A percentile compares a stretch with the other conserved stretches of the same genome.
Conservation (phyloP, 2,888 invertebrate genomes). For the Caenorhabditis japonica region DNA sequence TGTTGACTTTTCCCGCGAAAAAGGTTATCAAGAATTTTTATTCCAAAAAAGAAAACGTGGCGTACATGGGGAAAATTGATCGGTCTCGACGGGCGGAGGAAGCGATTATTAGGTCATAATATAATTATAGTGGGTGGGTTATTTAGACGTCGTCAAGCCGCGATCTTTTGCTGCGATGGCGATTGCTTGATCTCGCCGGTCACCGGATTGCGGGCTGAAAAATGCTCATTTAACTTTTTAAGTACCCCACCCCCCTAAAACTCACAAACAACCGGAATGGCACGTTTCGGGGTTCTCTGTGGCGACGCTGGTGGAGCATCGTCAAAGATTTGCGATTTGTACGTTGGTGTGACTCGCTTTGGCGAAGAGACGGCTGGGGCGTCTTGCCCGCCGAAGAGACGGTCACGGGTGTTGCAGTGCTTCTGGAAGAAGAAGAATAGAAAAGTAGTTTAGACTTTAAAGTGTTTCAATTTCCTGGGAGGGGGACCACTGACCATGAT, state of each 20-base stretch:
- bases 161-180: constrained; percentile 62
- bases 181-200: constrained; percentile 75
- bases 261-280: constrained; percentile 71
- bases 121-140: too few relatives aligned
- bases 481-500: too few relatives aligned
- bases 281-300: constrained; percentile 72
- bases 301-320: constrained; percentile 67
- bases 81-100: background rate
- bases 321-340: constrained; percentile 73
- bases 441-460: too few relatives aligned
- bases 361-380: constrained; percentile 64
- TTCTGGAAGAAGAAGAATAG: constrained; percentile 62
- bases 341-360: constrained; percentile 69
- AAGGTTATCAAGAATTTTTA: background rate
- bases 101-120: background rate
- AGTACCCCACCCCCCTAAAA: constrained; percentile 1
- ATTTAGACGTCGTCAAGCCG: too few relatives aligned
- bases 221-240: background rate
- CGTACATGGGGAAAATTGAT: background rate
- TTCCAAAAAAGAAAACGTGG: background rate
- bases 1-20: too few relatives aligned
- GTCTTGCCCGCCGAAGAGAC: constrained; percentile 68
- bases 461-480: too few relatives aligned
- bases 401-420: constrained; percentile 71
- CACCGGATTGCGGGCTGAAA: constrained; percentile 76